Evolutionary conservation across 2,888 invertebrate genomes (phyloP), one percentile per base, ranked within the genome.

Genomic region (Philereme transversata): DNA sequence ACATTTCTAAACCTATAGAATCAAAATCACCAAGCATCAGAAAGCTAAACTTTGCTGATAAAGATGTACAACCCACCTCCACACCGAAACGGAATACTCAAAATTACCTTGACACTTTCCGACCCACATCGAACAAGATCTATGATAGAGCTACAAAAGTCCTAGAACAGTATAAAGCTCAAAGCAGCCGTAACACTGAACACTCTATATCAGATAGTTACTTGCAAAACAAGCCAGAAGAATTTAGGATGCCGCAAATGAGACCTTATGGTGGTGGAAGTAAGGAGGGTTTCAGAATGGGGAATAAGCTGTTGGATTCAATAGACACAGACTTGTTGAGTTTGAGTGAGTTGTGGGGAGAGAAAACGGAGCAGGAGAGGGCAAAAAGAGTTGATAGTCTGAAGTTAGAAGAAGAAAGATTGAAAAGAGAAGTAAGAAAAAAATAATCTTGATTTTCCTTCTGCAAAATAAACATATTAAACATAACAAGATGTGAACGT

Each of bases 341-440:
- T 72, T 89, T 96, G 62, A 94, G 94, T 46, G 94, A 95, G 73
- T 87, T 96, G 55, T 96, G 95, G 96, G 94, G 93, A 64, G 91
- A 81, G 73, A 92, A 77, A 68, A 84, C 78, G 60, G 89, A 81
- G 59, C 78, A 73, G 45, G 84, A 75, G 4, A 67, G 69, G 46
- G 79, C 73, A 62, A 90, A 83, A 51, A 82, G 79, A 63, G 83
- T 83, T 10, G 90, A 90, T 3, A 87, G 83, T 56, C 72, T 82
- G 4, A 95, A 94, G 75, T 83, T 96, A 4, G 95, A 96, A 77
- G 97, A 97, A 81, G 97, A 97, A 79, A 94, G 95, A 76, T 87
- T 96, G 44, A 93, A 96, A 62, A 91, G 97, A 76, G 95, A 96
- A 92, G 97, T 96, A 89, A 82, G 87, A 22, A 22, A 22, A 22